Conservation (phyloP, 2,888 invertebrate species). For the Ormyrus labotus region DNA sequence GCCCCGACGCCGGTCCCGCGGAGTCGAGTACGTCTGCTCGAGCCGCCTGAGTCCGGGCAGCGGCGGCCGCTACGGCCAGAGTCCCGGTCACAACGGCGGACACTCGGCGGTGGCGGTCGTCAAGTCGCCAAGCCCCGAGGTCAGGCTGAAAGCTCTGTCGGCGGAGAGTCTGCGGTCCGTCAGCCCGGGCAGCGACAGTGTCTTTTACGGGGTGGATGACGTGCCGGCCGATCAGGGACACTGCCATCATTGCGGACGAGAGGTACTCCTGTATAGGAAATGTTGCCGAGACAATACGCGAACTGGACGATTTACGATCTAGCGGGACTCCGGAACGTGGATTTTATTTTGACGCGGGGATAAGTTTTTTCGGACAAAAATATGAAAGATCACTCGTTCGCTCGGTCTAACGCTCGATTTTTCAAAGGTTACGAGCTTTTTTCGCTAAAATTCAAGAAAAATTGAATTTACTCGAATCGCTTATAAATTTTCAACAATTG, state of each 20-base stretch:
- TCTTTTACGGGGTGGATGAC: slow-evolving; percentile 86
- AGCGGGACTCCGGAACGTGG: too few species aligned
- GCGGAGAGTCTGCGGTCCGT: slow-evolving; percentile 92
- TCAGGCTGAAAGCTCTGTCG: slow-evolving; percentile 86
- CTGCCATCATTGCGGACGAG: slow-evolving; percentile 90
- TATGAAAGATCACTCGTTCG: too few species aligned
- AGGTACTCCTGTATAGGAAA: slow-evolving; percentile 75
- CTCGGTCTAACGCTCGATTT: too few species aligned
- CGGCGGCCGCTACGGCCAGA: background rate
- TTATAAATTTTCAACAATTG: too few species aligned
- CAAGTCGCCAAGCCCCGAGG: slow-evolving; percentile 76
- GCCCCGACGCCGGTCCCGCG: slow-evolving; percentile 80
- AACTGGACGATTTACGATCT: too few species aligned
- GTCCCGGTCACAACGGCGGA: slow-evolving; percentile 69
- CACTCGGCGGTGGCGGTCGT: slow-evolving; percentile 65
- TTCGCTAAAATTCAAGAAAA: too few species aligned
- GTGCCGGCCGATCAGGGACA: slow-evolving; percentile 77
- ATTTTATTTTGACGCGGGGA: too few species aligned
- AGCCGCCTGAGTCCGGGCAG: slow-evolving; percentile 69
- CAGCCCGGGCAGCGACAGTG: slow-evolving; percentile 93
- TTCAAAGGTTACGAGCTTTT: too few species aligned
- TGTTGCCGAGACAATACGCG: too few species aligned
- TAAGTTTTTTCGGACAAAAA: too few species aligned
- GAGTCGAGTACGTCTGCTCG: slow-evolving; percentile 74
- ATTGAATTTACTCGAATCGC: too few species aligned